Percentiles rank a stretch among this genome's conserved stretches.
Evolutionary conservation across 2,797 vertebrate genomes (phyloP).

Genomic region (Poecilia wingei): DNA sequence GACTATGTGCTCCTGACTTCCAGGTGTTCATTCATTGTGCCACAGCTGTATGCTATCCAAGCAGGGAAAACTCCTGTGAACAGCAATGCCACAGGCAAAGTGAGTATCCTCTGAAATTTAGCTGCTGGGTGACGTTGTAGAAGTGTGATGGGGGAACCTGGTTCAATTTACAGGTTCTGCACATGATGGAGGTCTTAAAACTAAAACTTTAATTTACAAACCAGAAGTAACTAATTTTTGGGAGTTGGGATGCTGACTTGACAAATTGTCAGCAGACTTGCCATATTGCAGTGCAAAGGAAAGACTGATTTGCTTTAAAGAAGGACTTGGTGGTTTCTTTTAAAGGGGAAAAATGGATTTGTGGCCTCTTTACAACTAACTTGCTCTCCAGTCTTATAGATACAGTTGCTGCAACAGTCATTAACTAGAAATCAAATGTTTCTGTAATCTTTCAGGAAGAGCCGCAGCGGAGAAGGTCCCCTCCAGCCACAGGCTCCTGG

Average conservation of each 20-base stretch:
- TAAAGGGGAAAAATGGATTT: neutral
- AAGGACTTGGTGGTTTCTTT: neutral
- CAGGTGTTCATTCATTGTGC: conserved; percentile 80
- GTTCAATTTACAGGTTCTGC: neutral
- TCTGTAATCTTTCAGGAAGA: conserved; percentile 57
- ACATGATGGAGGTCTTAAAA: neutral
- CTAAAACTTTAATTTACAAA: neutral
- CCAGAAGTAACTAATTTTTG: neutral
- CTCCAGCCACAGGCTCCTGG: conserved; percentile 39
- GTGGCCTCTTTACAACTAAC: neutral
- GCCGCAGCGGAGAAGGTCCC: conserved; percentile 2
- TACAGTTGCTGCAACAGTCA: neutral
- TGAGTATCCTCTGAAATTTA: conserved; percentile 52
- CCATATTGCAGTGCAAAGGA: neutral
- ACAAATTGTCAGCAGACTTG: neutral
- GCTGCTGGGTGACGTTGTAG: neutral
- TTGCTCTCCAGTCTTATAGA: neutral
- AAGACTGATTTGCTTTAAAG: neutral
- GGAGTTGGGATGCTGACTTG: neutral
- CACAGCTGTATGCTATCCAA: conserved; percentile 67
- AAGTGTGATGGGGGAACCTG: neutral
- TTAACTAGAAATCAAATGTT: neutral
- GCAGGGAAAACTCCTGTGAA: conserved; percentile 63
- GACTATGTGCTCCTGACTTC: neutral
- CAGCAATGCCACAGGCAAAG: conserved; percentile 69